Conservation (phyloP, 2,113 vertebrate species). For the Sapajus apella region DNA sequence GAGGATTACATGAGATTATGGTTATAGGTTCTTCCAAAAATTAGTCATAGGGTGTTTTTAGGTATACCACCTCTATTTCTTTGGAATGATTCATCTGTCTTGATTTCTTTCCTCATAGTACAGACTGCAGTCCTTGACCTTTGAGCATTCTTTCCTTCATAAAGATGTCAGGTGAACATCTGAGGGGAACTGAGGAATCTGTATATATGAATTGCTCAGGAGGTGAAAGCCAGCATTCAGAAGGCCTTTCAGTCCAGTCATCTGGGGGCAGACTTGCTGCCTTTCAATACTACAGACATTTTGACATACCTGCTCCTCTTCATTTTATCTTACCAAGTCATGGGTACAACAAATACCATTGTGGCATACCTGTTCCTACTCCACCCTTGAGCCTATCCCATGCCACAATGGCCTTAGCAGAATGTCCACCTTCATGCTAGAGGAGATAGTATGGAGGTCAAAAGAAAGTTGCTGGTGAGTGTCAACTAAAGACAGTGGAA, state of each 20-base stretch:
- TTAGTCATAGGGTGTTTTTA: conserved; percentile 28
- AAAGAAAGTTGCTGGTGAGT: background rate
- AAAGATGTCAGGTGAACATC: background rate
- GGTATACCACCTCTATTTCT: background rate
- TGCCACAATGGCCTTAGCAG: background rate
- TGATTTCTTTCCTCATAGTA: background rate
- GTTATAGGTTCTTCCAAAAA: background rate
- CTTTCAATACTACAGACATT: background rate
- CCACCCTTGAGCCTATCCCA: background rate
- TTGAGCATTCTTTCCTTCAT: background rate
- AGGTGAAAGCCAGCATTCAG: background rate
- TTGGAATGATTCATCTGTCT: background rate
- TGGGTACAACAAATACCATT: background rate
- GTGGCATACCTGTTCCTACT: background rate
- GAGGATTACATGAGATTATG: background rate
- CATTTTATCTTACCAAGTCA: background rate
- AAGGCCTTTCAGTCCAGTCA: background rate
- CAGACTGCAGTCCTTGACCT: background rate
- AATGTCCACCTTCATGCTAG: background rate
- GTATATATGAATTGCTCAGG: background rate
- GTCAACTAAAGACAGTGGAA: background rate
- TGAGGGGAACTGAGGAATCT: background rate
- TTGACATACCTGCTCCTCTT: background rate
- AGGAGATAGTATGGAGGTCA: background rate
- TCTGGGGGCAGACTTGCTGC: background rate